Percentiles rank a stretch among this genome's conserved stretches.
Conservation (phyloP, 2,113 vertebrate species). For the Mixornis gularis region DNA sequence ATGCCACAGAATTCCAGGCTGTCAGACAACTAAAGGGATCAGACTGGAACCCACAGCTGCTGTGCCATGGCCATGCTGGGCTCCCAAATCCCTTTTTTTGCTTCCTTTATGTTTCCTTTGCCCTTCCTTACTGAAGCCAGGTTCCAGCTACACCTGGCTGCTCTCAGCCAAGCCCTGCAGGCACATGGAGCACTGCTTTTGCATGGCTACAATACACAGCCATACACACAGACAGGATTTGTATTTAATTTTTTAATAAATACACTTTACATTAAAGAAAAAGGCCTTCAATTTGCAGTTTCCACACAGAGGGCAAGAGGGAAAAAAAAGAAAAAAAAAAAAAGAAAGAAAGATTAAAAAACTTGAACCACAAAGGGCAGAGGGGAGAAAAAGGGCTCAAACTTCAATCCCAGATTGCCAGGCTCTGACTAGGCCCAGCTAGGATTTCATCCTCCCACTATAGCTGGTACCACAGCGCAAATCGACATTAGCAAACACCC, state of each 20-base stretch:
- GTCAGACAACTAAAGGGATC: background rate
- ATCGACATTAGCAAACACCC: background rate
- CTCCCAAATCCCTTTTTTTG: background rate
- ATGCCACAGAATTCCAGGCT: background rate
- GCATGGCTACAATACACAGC: slow-evolving; percentile 1
- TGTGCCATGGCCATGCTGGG: fast-evolving
- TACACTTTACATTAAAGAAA: slow-evolving; percentile 86
- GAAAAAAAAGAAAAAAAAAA: background rate
- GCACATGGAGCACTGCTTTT: background rate
- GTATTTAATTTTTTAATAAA: slow-evolving; percentile 83
- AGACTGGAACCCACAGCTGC: fast-evolving
- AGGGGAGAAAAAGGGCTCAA: slow-evolving; percentile 61
- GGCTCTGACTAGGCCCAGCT: slow-evolving; percentile 6
- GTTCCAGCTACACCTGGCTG: background rate
- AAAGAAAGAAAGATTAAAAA: slow-evolving; percentile 31
- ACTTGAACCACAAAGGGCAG: slow-evolving; percentile 68
- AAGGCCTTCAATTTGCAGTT: slow-evolving; percentile 78
- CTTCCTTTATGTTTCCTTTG: background rate
- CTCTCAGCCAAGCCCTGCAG: background rate
- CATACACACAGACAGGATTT: slow-evolving; percentile 62
- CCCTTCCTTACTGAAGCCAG: background rate
- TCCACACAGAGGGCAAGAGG: slow-evolving; percentile 67
- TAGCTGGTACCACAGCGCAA: background rate
- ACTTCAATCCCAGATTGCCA: slow-evolving; percentile 55
- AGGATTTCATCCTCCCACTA: slow-evolving; percentile 19